Base-by-base conservation (phyloP, 2,888 invertebrate genomes). In the Acanthosepion pharaonis region DNA sequence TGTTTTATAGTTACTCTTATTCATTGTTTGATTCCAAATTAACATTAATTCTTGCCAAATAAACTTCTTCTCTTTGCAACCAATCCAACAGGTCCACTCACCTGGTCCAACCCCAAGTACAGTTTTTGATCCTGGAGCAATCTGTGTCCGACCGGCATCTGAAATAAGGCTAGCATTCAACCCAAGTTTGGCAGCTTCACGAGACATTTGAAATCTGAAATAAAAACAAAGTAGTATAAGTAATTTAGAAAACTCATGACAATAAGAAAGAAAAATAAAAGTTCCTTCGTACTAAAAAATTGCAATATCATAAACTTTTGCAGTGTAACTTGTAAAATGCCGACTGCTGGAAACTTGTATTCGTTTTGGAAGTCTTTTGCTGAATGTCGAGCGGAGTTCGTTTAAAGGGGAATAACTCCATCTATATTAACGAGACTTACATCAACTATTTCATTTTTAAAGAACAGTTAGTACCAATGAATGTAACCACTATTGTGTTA, bases 131-230 rank as follows among this genome's bases (percentile, higher is more conserved):
- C 99, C 99, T 0, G 98, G 98, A 94, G 98, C 98, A 95, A 99
- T 98, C 98, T 99, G 99, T 15, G 99, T 99, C 96, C 99, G 98
- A 4, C 99, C 99, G 9, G 99, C 99, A 98, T 99, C 99, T 95
- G 98, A 98, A 95, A 99, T 98, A 55, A 99, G 97, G 95, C 96
- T 96, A 95, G 98, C 98, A 25, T 98, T 98, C 0, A 99, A 97
- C 59, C 98, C 98, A 95, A 98, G 97, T 59, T 98, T 97, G 96
- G 98, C 98, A 0, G 99, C 99, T 95, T 98, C 98, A 94, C 98
- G 98, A 91, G 98, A 98, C 94, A 99, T 98, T 95, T 98, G 98
- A 95, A 98, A 97, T 94, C 97, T 97, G 95, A 93, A 96, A 96
- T n/a, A 33, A 18, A 78, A 92, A 94, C 55, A 94, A 48, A 94